Evolutionary conservation across 1,140 invertebrate genomes (phyloP), one percentile per base, ranked within the genome.

Genomic region (Melipona quadrifasciata): DNA sequence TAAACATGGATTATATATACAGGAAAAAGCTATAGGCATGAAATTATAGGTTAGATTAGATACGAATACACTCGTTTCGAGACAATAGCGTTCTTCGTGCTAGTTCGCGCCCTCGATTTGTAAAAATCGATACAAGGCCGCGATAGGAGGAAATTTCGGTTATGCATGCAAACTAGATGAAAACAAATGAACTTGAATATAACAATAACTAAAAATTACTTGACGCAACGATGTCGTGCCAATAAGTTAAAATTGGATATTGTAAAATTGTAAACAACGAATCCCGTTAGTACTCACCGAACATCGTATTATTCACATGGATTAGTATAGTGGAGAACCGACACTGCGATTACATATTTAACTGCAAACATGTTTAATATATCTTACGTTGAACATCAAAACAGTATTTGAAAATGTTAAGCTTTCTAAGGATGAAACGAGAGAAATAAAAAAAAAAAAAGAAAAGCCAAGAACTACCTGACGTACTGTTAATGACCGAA

Each of bases 351-450:
- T n/a, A 75, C 55, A 86, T 65, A n/a, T n/a, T n/a, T 61, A 61
- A n/a, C 24, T 12, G 58, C n/a, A 61, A 61, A 24, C 12, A 61
- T 61, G 61, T 74, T 67, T 82, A 82, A 74, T 47, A 65, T 74
- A 58, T 31, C 72, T 61, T 72, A 58, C 64, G 51, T 57, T 31
- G 70, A 81, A 71, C 65, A 72, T 76, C 73, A 64, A 80, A 86
- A 92, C 86, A 87, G 92, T 92, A 91, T 92, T 91, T 82, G 91
- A 91, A 71, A 84, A 86, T 87, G 85, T 87, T 87, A 90, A 92
- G 53, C 91, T 92, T 90, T 92, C 92, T 1, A 92, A 92, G 80
- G 89, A 91, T 61, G 86, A 88, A 24, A 88, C 88, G 71, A 86
- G 79, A 68, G 85, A 88, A n/a, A 88, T 88, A 72, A 86, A 79